These are phyloP conservation scores for Melipona bicolor DNA, from an alignment of 2,888 invertebrate genomes.

Conservation along the genomic window DNA sequence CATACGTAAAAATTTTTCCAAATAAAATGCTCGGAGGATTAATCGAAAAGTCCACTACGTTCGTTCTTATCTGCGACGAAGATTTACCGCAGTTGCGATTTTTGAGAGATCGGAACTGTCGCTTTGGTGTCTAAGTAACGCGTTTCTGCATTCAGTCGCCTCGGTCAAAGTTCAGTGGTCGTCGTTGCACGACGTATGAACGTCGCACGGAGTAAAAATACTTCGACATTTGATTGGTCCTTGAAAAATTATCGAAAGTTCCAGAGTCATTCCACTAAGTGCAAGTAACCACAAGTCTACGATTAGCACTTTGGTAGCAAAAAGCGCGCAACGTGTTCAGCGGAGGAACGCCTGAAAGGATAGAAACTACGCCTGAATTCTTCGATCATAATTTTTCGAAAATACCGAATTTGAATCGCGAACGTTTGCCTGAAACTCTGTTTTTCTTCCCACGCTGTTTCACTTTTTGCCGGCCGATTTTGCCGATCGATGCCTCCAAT, in stretches of 20 bases:
- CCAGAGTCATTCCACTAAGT: background rate
- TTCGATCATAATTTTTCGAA: too few species aligned
- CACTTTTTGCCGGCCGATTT: background rate
- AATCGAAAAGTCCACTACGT: too few species aligned
- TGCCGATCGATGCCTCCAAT: background rate
- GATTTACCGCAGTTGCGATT: background rate
- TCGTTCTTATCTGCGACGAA: background rate
- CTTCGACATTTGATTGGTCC: background rate
- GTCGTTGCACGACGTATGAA: background rate
- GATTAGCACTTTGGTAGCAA: slow-evolving; percentile 19
- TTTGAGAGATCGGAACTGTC: background rate
- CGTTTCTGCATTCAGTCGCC: background rate
- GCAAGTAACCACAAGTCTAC: slow-evolving; percentile 1
- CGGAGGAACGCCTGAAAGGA: too few species aligned
- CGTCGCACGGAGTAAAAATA: background rate
- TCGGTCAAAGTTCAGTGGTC: background rate
- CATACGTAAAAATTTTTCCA: too few species aligned
- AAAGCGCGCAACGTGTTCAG: slow-evolving; percentile 2
- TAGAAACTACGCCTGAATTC: too few species aligned
- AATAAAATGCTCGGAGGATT: too few species aligned
- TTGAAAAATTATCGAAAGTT: background rate
- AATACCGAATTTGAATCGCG: too few species aligned
- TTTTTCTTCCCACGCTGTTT: background rate
- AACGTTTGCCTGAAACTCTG: background rate
- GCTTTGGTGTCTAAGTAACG: background rate